Conservation (phyloP, 2,888 invertebrate genomes). For the Laspeyria flexula region DNA sequence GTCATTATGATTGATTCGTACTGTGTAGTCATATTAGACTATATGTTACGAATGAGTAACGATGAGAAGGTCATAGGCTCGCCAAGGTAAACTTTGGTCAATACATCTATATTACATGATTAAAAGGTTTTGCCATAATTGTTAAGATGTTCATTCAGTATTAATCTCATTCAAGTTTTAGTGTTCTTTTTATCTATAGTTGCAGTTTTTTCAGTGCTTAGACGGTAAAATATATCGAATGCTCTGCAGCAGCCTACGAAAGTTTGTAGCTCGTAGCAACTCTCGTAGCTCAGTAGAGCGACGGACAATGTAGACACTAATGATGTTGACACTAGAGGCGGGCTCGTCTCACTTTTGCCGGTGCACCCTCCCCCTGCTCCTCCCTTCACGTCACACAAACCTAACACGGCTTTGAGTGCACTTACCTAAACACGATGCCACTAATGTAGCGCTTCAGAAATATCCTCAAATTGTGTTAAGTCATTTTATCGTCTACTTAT, state of each 20-base stretch:
- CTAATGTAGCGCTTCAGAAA: constrained; percentile 58
- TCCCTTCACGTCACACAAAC: constrained; percentile 32
- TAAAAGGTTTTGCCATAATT: not conserved
- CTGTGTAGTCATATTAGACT: constrained; percentile 30
- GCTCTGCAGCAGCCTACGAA: constrained; percentile 37
- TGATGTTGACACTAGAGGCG: constrained; percentile 82
- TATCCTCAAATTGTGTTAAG: constrained; percentile 60
- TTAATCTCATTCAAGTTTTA: not conserved
- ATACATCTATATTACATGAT: not conserved
- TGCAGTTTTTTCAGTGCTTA: no score
- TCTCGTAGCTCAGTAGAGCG: constrained; percentile 65
- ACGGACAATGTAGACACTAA: constrained; percentile 70
- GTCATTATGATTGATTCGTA: constrained; percentile 35
- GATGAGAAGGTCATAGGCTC: constrained; percentile 2
- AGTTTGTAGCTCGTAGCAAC: constrained; percentile 56
- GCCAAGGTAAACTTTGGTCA: constrained; percentile 11
- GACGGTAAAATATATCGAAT: constrained; percentile 9
- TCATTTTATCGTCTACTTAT: constrained; percentile 41
- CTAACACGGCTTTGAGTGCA: constrained; percentile 55
- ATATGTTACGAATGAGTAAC: constrained; percentile 23
- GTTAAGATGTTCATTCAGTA: not conserved
- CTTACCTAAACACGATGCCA: constrained; percentile 54
- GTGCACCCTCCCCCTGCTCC: constrained; percentile 36
- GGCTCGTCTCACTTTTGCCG: constrained; percentile 60
- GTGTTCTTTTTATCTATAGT: no score